Evolutionary conservation across 2,888 invertebrate species (phyloP).

Genomic region (Ernsta delagoae): DNA sequence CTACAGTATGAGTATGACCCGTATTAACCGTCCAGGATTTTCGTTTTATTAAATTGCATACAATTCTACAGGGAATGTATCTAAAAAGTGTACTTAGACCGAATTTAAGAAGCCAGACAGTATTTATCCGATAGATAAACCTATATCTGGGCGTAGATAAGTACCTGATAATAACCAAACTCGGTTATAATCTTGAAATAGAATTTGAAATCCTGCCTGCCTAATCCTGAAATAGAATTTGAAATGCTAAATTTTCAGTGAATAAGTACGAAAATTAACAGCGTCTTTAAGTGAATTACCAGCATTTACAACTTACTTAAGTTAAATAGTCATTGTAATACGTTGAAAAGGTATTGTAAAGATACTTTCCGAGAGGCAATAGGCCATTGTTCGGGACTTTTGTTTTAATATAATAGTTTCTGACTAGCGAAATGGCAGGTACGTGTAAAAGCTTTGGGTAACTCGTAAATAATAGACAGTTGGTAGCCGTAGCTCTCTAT

Average conservation of each 20-base stretch:
- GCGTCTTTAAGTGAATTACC: not conserved
- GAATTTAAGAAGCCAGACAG: too few relatives aligned
- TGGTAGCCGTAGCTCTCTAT: not conserved
- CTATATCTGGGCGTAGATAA: too few relatives aligned
- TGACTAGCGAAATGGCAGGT: not conserved
- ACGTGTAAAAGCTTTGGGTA: conserved; percentile 3
- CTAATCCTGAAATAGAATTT: not conserved
- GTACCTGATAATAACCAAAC: too few relatives aligned
- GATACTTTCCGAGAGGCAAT: not conserved
- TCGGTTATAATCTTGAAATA: too few relatives aligned
- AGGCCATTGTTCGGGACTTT: conserved; percentile 1
- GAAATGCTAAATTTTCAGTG: not conserved
- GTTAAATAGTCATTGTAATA: not conserved
- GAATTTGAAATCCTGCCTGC: not conserved
- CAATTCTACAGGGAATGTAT: too few relatives aligned
- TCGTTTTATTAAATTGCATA: not conserved
- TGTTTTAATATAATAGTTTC: conserved; percentile 10
- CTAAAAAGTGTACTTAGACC: too few relatives aligned
- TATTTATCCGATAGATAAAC: too few relatives aligned
- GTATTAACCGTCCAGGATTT: not conserved
- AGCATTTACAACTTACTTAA: not conserved
- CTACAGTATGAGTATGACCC: not conserved
- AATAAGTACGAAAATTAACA: not conserved
- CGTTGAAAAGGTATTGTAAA: not conserved
- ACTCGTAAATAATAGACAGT: conserved; percentile 17